Evolutionary conservation across 2,888 invertebrate species (phyloP).

Genomic region (Carcina quercana): DNA sequence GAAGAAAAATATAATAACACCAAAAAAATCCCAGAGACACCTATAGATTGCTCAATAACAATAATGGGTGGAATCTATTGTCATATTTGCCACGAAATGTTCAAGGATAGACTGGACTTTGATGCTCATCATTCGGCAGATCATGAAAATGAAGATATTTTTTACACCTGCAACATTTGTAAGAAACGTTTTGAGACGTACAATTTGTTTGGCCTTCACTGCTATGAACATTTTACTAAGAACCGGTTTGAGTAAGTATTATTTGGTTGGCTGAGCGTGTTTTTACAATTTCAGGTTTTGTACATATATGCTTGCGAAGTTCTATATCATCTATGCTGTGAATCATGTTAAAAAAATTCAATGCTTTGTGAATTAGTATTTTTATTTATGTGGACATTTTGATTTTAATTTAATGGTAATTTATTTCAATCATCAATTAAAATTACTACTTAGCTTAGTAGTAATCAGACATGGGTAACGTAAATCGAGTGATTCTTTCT

Average conservation of each 20-base stretch:
- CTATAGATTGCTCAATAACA: conserved; percentile 38
- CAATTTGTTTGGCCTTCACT: conserved; percentile 67
- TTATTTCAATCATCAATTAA: too few species aligned
- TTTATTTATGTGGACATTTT: too few species aligned
- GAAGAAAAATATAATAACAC: not conserved
- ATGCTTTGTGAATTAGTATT: too few species aligned
- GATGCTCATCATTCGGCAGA: conserved; percentile 65
- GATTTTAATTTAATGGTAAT: too few species aligned
- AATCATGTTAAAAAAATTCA: too few species aligned
- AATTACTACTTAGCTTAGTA: too few species aligned
- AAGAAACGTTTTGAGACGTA: conserved; percentile 71
- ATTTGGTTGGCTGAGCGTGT: too few species aligned
- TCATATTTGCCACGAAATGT: conserved; percentile 64
- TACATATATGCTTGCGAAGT: too few species aligned
- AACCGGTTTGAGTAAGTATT: conserved; percentile 54
- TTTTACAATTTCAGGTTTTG: too few species aligned
- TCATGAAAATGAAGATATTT: conserved; percentile 45
- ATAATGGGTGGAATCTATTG: conserved; percentile 66
- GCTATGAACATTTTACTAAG: conserved; percentile 63
- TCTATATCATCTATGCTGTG: too few species aligned
- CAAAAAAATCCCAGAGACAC: conserved; percentile 1
- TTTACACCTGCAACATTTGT: conserved; percentile 75
- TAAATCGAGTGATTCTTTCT: too few species aligned
- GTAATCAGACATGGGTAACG: too few species aligned
- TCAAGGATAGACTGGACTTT: conserved; percentile 64